These are phyloP conservation scores for Centropristis striata DNA, from an alignment of 2,113 vertebrate species.

Conservation along the genomic window DNA sequence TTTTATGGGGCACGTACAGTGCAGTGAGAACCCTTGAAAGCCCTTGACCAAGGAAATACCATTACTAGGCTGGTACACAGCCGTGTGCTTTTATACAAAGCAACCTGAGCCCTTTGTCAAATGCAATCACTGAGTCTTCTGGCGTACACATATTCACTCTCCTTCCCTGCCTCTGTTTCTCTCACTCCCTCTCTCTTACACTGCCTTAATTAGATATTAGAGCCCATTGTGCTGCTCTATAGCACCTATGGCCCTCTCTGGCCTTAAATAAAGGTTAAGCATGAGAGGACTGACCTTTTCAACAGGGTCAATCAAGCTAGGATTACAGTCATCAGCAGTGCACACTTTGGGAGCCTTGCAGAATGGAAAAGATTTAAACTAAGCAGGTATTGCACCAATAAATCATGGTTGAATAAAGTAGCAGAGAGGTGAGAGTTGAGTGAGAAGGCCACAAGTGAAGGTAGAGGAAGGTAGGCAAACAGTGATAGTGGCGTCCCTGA, in stretches of 20 bases:
- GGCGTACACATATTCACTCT: conserved; percentile 10
- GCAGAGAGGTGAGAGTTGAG: background rate
- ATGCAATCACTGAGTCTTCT: conserved; percentile 48
- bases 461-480: conserved; percentile 4
- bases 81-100: conserved; percentile 46
- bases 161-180: conserved; percentile 10
- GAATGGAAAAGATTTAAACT: conserved; percentile 13
- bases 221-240: conserved; percentile 25
- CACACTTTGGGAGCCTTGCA: conserved; percentile 13
- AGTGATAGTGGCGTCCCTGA: conserved; percentile 27
- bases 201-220: conserved; percentile 58
- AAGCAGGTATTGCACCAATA: background rate
- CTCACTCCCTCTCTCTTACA: background rate
- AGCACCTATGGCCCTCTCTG: conserved; percentile 41
- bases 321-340: conserved; percentile 53
- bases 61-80: conserved; percentile 53
- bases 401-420: background rate
- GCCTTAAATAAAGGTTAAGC: conserved; percentile 68
- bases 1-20: conserved; percentile 50
- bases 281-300: conserved; percentile 71
- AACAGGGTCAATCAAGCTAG: conserved; percentile 55
- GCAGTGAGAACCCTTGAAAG: conserved; percentile 65
- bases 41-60: conserved; percentile 64
- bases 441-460: conserved; percentile 35
- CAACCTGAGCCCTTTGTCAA: conserved; percentile 58